Percentiles rank a stretch among this genome's conserved stretches.
Evolutionary conservation across 2,113 vertebrate species (phyloP).

Genomic region (Columbina picui): DNA sequence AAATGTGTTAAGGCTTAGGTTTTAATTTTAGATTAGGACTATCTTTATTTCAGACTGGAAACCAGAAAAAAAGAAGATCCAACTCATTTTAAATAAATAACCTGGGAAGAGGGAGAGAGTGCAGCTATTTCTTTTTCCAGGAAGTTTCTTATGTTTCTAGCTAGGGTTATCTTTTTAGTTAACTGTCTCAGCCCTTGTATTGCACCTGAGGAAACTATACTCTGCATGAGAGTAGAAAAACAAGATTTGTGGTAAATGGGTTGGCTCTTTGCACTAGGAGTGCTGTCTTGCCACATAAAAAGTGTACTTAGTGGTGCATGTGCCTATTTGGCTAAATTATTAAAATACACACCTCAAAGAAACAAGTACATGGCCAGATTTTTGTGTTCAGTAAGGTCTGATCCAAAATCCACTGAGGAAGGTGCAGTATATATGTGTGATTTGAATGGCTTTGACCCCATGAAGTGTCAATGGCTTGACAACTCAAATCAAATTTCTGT

Average conservation of each 20-base stretch:
- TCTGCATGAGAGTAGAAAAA: neutral
- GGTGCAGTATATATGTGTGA: neutral
- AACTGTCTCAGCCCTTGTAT: neutral
- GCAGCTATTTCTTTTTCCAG: neutral
- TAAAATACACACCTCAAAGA: neutral
- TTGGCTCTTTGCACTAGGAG: neutral
- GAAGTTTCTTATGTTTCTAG: neutral
- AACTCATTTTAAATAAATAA: neutral
- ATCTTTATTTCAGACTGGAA: neutral
- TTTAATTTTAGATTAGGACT: neutral
- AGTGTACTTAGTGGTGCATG: neutral
- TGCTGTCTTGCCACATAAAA: neutral
- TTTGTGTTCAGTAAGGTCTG: neutral
- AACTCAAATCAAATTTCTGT: neutral
- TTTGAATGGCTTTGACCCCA: neutral
- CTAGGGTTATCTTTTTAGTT: neutral
- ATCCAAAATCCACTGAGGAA: neutral
- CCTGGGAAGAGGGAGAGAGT: neutral
- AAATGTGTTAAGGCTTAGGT: neutral
- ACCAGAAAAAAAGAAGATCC: neutral
- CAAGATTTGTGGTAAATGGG: slow-evolving; percentile 3
- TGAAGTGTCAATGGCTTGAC: neutral
- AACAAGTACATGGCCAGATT: neutral
- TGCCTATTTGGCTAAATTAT: slow-evolving; percentile 17
- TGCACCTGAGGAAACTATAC: neutral